Evolutionary conservation across 1,140 invertebrate species (phyloP), one percentile per base, ranked within the genome.

Genomic region (Caligus rogercresseyi): DNA sequence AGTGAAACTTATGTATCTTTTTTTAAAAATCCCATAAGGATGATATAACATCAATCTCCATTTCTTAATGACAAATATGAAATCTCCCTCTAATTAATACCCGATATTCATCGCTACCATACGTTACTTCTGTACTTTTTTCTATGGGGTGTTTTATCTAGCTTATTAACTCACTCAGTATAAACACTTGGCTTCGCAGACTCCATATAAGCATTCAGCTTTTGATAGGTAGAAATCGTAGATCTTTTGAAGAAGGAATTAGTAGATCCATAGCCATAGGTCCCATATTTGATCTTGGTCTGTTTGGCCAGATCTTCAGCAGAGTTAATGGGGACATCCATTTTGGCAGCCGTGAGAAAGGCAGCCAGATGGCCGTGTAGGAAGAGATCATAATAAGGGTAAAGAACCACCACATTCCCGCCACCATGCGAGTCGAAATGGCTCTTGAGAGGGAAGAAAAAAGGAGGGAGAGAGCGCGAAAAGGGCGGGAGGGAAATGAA

Each of bases 321-420:
- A 23, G 71, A 76, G 61, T 78, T 72, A 15, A 82, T 81, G 13
- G 78, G 75, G 16, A 76, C 73, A 26, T 77, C 73, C 69, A 82
- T 74, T 59, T 75, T 68, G 58, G 80, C 78, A 18, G 79, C 78
- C 15, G 79, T 82, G 15, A 82, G 68, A 69, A 82, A 81, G 25
- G 80, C 93, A 20, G 94, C 94, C 67, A 97, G 77, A 74, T 97
- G 25, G 93, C 93, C 21, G 93, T 98, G 74, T 97, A 97, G 0
- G 91, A 96, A 15, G 91, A 96, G 69, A 97, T 96, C 65, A 80
- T 76, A 64, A 81, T 81, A 2, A 81, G 71, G 0, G 78, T 78
- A 67, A 80, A 81, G 66, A 80, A 78, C 78, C 77, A 81, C 79
- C 79, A 80, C 20, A 75, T 73, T 1, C 73, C 74, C 7, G 75